Evolutionary conservation across 1,140 invertebrate species (phyloP), one percentile per base, ranked within the genome.

Genomic region (Philopotamus ludificatus): DNA sequence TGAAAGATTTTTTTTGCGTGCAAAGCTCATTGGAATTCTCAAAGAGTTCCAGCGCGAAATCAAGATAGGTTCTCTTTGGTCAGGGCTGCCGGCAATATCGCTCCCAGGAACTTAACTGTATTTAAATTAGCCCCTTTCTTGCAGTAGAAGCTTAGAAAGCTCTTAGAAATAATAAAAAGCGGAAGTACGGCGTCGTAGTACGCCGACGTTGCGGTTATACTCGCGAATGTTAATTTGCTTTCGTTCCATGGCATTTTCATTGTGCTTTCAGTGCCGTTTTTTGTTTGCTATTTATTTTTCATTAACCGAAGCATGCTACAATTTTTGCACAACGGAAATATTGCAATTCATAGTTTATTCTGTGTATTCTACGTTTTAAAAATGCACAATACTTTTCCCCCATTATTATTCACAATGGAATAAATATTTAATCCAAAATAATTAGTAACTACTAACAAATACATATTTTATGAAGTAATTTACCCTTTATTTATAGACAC

Each of bases 111-210:
- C 49, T 63, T 63, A 44, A 63, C 47, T 26, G 62, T 63, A 63
- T 63, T 63, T 45, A 63, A 63, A 63, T 53, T 54, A 63, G 49
- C 50, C 20, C 20, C 28, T 3, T 53, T 39, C 18, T 57, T 20
- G 21, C 20, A 22, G n/a, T 9, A 4, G 12, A 9, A 20, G 21
- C n/a, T 55, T 55, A 9, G 0, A n/a, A 9, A 41, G 20, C 47
- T 23, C 44, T 39, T 41, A 21, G 60, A 63, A 55, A 63, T 50
- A 63, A 55, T 63, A 63, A 63, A 55, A 63, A 41, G 18, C 62
- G 50, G n/a, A 20, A 63, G 47, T 22, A 23, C 20, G 22, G 12
- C 26, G 3, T 4, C 3, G 23, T n/a, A 4, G 44, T 16, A 8
- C 23, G 16, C n/a, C n/a, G n/a, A n/a, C n/a, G 44, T 10, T 20